Base-by-base conservation (phyloP, 2,797 vertebrate genomes). In the Peromyscus melanophrys region DNA sequence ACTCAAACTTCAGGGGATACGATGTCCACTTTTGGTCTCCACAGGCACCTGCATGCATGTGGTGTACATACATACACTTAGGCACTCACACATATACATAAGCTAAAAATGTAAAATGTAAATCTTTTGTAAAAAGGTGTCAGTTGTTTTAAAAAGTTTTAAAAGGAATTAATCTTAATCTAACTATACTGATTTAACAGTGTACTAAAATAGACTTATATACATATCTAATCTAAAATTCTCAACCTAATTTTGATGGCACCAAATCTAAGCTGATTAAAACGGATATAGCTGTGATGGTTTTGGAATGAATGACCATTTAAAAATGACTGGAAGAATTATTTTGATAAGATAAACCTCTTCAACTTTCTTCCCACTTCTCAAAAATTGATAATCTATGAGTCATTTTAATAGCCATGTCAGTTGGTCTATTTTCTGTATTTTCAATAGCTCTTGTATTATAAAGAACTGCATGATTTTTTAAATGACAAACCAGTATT, bases 171-270 rank as follows among this genome's bases (percentile, higher is more conserved):
- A 43, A 16, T 71, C 69, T 40, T 87, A 40, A 89, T 77, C 49
- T 82, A 57, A 75, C 25, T 87, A 43, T 14, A 57, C 49, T 94
- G 63, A 89, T 86, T 75, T 96, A 93, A 75, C 27, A 97, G 1
- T 95, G 19, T 89, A 83, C 19, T 94, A 86, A 90, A 87, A 77
- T 84, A 92, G 73, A 69, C 46, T 94, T 92, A 92, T 75, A 83
- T 0, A 78, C 13, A 46, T 8, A 37, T 94, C 63, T 91, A 57
- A 76, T 77, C 59, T 65, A 73, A 88, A 94, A 90, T 49, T 52
- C 25, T 89, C 46, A 87, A 31, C 55, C 12, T 67, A n/a, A 94
- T 95, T 94, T 75, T 96, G 23, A 71, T 94, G 91, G 69, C 55
- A 95, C n/a, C 19, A 82, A 65, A 34, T 40, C 67, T 90, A 93